Base-by-base conservation (phyloP, 2,888 invertebrate genomes). In the Agriopis aurantiaria region DNA sequence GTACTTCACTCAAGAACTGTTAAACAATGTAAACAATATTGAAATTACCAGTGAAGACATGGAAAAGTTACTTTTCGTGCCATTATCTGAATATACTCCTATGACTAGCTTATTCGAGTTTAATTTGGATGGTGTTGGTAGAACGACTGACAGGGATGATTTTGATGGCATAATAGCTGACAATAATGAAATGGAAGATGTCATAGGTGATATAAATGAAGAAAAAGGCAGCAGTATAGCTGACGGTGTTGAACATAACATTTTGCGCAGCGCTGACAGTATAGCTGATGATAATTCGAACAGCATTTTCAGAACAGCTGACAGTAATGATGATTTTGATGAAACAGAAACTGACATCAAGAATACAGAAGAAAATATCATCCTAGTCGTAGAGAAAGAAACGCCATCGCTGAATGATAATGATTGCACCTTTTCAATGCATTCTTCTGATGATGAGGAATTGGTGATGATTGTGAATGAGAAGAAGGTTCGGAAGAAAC, bases 1-100 rank as follows among this genome's bases (percentile, higher is more conserved):
- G 10, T 87, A 83, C 72, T 92, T 91, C 68, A 78, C 85, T 0
- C 79, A 88, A 17, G 83, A 87, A 75, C 72, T 93, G 0, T 71
- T 82, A 1, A 73, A 75, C 14, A 88, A 87, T 62, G 53, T 90
- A 2, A 65, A 82, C n/a, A 73, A 78, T 33, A 70, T 88, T 8
- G 72, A 82, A n/a, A 70, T 82, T 6, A 75, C 82, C 0, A 76
- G 85, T 8, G 81, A 85, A 43, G 69, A 72, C 14, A 14, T 7
- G 9, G 17, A 72, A 49, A 51, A 67, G 14, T 8, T 68, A n/a
- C 68, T 92, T 7, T 91, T 89, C 68, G 82, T 93, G 14, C 85
- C 87, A 0, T 70, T 93, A 45, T 86, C 90, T 0, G 71, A 78
- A 17, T 75, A 82, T 8, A 68, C 51, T 45, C 79, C 85, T 1